A percentile compares a stretch with the other conserved stretches of the same genome.
phyloP scores from a whole-genome alignment of 2,113 vertebrate genomes.

The Urocolius indicus region DNA sequence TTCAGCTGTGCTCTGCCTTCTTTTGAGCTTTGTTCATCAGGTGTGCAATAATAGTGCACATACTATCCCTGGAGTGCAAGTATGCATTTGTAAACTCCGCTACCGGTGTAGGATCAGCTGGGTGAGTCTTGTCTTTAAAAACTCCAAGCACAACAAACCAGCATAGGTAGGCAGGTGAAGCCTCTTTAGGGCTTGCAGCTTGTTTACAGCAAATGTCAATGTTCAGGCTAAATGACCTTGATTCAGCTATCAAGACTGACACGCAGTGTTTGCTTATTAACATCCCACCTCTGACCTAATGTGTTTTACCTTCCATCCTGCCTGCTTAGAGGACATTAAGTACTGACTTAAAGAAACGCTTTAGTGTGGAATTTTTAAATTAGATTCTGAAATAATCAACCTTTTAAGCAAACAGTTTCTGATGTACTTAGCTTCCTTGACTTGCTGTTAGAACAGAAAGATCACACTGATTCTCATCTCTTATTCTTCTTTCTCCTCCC shows the following conservation, averaged over 20 bases:
- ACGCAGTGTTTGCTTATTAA: neutral
- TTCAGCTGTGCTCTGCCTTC: neutral
- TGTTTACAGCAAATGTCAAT: neutral
- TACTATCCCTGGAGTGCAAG: neutral
- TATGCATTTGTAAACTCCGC: neutral
- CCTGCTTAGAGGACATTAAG: neutral
- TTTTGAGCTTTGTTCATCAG: neutral
- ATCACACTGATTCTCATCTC: neutral
- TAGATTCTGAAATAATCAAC: neutral
- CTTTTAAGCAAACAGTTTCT: neutral
- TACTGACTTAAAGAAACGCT: neutral
- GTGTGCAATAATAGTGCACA: neutral
- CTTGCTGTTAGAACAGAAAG: neutral
- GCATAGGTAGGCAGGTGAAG: neutral
- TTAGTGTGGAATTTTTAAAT: neutral
- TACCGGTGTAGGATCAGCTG: neutral
- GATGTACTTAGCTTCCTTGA: neutral
- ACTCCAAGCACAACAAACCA: neutral
- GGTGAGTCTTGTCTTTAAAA: neutral
- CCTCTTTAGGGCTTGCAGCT: neutral
- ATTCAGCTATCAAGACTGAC: neutral
- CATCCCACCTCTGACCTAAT: neutral
- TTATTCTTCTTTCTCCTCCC: neutral
- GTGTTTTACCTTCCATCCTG: neutral
- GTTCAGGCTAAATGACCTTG: neutral